Conservation (phyloP, 1,140 invertebrate species). For the Drosophila bipectinata region DNA sequence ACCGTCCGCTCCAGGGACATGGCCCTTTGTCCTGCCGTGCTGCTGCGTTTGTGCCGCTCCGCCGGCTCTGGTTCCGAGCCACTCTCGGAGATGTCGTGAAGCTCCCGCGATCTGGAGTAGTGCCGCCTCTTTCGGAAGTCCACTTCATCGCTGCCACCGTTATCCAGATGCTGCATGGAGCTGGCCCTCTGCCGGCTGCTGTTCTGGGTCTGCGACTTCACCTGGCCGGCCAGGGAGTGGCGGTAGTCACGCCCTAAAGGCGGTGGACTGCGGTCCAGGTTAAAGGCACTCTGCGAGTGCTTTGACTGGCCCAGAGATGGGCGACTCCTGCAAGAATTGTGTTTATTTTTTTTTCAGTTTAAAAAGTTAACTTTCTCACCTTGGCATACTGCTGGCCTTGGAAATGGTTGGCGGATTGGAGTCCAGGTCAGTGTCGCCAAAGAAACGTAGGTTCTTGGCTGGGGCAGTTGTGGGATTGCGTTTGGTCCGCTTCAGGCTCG, state of each 20-base stretch:
- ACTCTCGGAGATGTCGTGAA: conserved; percentile 83
- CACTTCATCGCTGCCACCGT: conserved; percentile 70
- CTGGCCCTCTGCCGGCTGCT: conserved; percentile 65
- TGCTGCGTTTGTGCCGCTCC: conserved; percentile 67
- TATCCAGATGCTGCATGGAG: conserved; percentile 82
- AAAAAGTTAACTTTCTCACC: conserved; percentile 52
- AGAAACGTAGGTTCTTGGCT: conserved; percentile 90
- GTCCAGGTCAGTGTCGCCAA: conserved; percentile 91
- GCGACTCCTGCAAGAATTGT: conserved; percentile 52
- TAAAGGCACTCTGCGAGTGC: conserved; percentile 80
- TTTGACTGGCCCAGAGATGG: conserved; percentile 66
- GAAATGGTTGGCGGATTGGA: conserved; percentile 85
- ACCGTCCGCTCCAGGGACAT: conserved; percentile 70
- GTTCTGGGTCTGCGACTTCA: conserved; percentile 4
- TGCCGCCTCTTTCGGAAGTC: conserved; percentile 79
- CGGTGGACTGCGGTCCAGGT: conserved; percentile 76
- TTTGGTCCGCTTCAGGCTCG: conserved; percentile 84
- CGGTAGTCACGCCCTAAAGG: conserved; percentile 58
- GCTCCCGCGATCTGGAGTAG: conserved; percentile 76
- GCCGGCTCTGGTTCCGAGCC: conserved; percentile 81
- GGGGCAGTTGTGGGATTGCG: conserved; percentile 83
- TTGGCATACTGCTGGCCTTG: conserved; percentile 86
- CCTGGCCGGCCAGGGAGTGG: conserved; percentile 44
- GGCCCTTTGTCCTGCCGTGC: conserved; percentile 46
- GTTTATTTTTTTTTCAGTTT: neutral